Conservation (phyloP, 2,113 vertebrate species). For the Leptobrachium leishanense region DNA sequence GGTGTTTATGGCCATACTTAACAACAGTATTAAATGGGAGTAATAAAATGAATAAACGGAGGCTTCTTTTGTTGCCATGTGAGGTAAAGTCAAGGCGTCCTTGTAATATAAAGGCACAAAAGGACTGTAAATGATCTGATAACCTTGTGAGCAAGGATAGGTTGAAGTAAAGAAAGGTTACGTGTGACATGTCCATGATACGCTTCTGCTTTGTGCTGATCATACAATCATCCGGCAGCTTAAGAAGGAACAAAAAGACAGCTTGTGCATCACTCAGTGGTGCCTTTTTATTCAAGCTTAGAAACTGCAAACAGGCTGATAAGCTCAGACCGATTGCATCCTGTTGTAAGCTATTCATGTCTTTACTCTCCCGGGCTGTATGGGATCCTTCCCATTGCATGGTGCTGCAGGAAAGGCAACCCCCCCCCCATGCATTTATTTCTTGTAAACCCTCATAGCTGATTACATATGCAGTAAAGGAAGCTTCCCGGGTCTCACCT, state of each 20-base stretch:
- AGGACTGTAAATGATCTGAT: neutral
- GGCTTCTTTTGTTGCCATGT: neutral
- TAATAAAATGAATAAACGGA: neutral
- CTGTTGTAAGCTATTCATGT: slow-evolving; percentile 11
- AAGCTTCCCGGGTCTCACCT: no score
- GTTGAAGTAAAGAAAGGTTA: slow-evolving; percentile 26
- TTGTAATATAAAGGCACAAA: neutral
- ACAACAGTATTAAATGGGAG: neutral
- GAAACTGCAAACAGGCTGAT: slow-evolving; percentile 36
- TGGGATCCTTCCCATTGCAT: neutral
- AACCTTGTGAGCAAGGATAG: slow-evolving; percentile 3
- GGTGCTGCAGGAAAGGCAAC: slow-evolving; percentile 15
- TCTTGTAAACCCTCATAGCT: neutral
- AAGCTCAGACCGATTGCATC: slow-evolving; percentile 21
- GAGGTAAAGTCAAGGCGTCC: slow-evolving; percentile 1
- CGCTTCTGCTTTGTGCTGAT: slow-evolving; percentile 4
- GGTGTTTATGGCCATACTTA: neutral
- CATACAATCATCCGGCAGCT: neutral
- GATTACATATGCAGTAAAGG: neutral
- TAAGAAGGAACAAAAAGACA: slow-evolving; percentile 38
- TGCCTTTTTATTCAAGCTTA: slow-evolving; percentile 39
- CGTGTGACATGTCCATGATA: slow-evolving; percentile 32
- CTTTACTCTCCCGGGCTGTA: slow-evolving; percentile 15
- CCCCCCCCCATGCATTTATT: neutral
- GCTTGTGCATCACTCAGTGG: slow-evolving; percentile 45